A percentile compares a stretch with the other conserved stretches of the same genome.
Evolutionary conservation across 2,888 invertebrate genomes (phyloP).

Genomic region (Onthophagus sagittarius): DNA sequence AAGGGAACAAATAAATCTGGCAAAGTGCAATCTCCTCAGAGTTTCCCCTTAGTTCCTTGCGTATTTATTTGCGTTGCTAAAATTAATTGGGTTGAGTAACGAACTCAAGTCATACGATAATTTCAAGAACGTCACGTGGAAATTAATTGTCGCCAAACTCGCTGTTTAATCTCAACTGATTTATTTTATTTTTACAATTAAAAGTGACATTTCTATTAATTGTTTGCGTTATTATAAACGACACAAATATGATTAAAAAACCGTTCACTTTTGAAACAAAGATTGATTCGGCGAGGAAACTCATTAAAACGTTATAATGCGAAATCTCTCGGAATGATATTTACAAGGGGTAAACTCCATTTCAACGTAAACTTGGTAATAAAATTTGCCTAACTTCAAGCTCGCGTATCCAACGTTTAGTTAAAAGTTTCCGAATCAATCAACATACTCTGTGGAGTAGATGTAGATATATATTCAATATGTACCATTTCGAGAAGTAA

Average conservation of each 20-base stretch:
- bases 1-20: background rate
- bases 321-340: background rate
- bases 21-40: background rate
- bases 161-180: background rate
- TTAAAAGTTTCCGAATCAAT: background rate
- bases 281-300: background rate
- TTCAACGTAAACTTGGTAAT: background rate
- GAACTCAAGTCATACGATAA: background rate
- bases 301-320: background rate
- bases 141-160: background rate
- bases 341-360: background rate
- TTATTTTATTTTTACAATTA: background rate
- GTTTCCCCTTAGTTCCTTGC: background rate
- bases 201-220: background rate
- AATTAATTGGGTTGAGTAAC: background rate
- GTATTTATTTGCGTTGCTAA: background rate
- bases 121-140: background rate
- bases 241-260: background rate
- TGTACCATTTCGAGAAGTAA: no score
- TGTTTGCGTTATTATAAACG: background rate
- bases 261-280: background rate
- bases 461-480: no score
- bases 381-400: background rate
- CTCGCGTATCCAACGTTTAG: background rate
- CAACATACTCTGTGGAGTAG: background rate